Evolutionary conservation across 1,140 invertebrate genomes (phyloP), one percentile per base, ranked within the genome.

Genomic region (Zaprionus gabonicus): DNA sequence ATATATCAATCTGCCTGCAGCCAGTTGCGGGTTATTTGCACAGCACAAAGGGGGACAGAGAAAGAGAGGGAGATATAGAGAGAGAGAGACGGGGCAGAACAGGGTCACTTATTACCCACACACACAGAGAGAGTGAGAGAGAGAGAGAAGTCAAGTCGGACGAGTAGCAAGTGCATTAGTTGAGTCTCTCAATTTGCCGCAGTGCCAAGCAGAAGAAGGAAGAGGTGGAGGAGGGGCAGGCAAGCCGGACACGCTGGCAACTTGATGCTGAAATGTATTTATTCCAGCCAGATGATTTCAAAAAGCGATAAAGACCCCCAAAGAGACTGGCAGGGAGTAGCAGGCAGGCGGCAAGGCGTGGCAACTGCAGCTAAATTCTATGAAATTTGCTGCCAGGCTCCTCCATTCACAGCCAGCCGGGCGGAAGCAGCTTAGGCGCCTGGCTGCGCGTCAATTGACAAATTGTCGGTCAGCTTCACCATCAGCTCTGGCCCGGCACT

Each of bases 371-470:
- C 76, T 64, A 67, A 86, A 80, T 81, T 77, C 80, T 82, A 87
- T 86, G 82, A 77, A 86, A 77, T 82, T 80, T 87, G 63, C 58
- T 69, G 53, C n/a, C n/a, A 46, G n/a, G 7, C 17, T 34, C 34
- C 38, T 5, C 68, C 69, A 88, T 86, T 86, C 76, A 88, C 70
- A 71, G 84, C 53, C 81, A 88, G 65, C 78, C 70, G 83, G 77
- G 67, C 77, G 83, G 84, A 86, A 86, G 83, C 77, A 88, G 80
- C 80, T 78, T 66, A 83, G 77, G 79, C 80, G 82, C 76, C 80
- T 86, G 76, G 84, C 70, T 88, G 83, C 77, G 77, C 84, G 80
- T 86, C 83, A 83, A 88, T 86, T 86, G 83, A 86, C 84, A 86
- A 86, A 87, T 86, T 86, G 83, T 80, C 68, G 81, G 41, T 49